Base-by-base conservation (phyloP, 30 jellyfish, hydroid and myxozoan genomes). In the Clytia hemisphaerica region DNA sequence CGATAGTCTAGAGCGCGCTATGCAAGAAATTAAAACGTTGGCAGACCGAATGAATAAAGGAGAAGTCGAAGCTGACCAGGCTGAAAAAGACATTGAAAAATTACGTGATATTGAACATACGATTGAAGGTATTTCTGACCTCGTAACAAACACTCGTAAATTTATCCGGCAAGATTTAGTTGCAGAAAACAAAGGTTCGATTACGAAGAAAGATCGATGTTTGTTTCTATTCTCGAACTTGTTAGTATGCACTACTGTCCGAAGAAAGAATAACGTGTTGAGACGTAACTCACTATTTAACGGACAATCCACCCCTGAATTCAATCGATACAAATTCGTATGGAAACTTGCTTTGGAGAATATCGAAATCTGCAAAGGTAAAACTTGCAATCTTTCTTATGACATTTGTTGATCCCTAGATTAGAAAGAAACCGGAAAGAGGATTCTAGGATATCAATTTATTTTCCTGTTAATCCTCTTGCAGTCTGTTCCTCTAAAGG, bases 31-130 rank as follows among this genome's bases (percentile, higher is more conserved):
- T 76, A 83, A 91, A 67, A 83, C 99, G 3, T 67, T 91, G 36
- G 99, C 99, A 5, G 99, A 91, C 26, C 48, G 99, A 40, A 91
- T 91, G 99, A 91, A 91, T 66, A 91, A 82, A 45, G 99, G 99
- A n/a, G 99, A 91, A 73, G 74, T 76, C 80, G 99, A 91, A 72
- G 99, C 99, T 22, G 99, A 91, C 59, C 99, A 91, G 45, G 99
- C 99, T 63, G 99, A 91, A 72, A 83, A 77, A 63, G 99, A 91
- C 73, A 93, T 93, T 22, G 99, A 91, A 36, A 63, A 76, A 37
- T 75, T 91, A 47, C 93, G 99, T 10, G 99, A 91, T 60, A 84
- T 91, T 46, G 95, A 82, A 79, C 94, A 91, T 15, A 82, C 99
- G 7, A 91, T 91, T 24, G 99, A 91, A 47, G 94, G 94, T 31